Evolutionary conservation across 2,113 vertebrate genomes (phyloP).

Genomic region (Eulemur rufifrons): DNA sequence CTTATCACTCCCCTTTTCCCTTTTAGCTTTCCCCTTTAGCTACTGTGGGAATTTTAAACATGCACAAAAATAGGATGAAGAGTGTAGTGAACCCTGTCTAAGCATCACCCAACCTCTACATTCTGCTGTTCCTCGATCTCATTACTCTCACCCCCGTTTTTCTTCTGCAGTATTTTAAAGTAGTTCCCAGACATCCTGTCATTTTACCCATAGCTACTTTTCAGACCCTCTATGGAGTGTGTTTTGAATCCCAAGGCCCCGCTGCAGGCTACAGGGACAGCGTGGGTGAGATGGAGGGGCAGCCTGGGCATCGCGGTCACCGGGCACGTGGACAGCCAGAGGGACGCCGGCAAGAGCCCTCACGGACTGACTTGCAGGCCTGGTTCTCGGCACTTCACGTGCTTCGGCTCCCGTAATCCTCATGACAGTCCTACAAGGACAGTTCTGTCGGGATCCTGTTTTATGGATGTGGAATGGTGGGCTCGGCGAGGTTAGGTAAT

Average conservation of each 20-base stretch:
- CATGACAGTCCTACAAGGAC: neutral
- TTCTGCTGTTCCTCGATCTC: neutral
- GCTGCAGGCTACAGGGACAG: neutral
- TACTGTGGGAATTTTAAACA: neutral
- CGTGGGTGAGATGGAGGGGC: neutral
- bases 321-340: neutral
- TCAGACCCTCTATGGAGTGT: neutral
- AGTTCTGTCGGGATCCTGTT: neutral
- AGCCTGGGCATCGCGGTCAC: rapidly evolving
- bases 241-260: neutral
- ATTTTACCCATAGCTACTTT: neutral
- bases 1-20: neutral
- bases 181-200: neutral
- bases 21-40: neutral
- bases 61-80: neutral
- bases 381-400: neutral
- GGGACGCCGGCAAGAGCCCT: too few species aligned
- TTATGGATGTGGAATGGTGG: neutral
- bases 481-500: neutral
- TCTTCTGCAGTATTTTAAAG: neutral
- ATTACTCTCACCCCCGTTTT: neutral
- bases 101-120: neutral
- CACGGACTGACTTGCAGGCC: neutral
- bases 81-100: neutral
- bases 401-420: neutral